Evolutionary conservation across 2,797 vertebrate species (phyloP).

Genomic region (Epinephelus awoara): DNA sequence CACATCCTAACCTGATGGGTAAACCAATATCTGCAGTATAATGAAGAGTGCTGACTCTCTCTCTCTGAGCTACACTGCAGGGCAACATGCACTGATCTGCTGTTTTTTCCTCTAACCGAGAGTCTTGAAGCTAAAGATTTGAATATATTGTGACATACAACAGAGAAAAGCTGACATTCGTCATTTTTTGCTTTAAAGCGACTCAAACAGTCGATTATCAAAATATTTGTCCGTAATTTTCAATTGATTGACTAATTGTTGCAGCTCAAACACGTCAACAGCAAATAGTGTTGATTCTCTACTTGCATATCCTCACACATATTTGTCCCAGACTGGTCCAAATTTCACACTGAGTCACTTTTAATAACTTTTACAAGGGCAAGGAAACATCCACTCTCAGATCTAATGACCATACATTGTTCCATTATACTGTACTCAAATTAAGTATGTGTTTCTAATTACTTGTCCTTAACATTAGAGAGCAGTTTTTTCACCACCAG

Average conservation of each 20-base stretch:
- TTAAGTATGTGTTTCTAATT: background rate
- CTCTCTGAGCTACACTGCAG: background rate
- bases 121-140: background rate
- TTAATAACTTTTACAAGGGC: no score
- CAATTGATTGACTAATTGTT: background rate
- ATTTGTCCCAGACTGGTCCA: background rate
- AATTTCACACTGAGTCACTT: no score
- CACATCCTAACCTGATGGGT: slow-evolving; percentile 10
- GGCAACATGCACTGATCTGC: background rate
- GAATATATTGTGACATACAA: no score
- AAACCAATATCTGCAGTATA: slow-evolving; percentile 18
- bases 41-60: slow-evolving; percentile 3
- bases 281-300: background rate
- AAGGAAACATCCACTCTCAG: background rate
- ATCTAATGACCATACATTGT: no score
- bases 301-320: background rate
- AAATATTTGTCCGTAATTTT: background rate
- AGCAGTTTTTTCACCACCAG: background rate
- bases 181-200: background rate
- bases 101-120: background rate
- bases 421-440: background rate
- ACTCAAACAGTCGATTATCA: no score
- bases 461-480: background rate
- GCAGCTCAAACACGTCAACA: no score
- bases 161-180: background rate